Evolutionary conservation across 2,888 invertebrate species (phyloP).

Genomic region (Petrolisthes cinctipes): DNA sequence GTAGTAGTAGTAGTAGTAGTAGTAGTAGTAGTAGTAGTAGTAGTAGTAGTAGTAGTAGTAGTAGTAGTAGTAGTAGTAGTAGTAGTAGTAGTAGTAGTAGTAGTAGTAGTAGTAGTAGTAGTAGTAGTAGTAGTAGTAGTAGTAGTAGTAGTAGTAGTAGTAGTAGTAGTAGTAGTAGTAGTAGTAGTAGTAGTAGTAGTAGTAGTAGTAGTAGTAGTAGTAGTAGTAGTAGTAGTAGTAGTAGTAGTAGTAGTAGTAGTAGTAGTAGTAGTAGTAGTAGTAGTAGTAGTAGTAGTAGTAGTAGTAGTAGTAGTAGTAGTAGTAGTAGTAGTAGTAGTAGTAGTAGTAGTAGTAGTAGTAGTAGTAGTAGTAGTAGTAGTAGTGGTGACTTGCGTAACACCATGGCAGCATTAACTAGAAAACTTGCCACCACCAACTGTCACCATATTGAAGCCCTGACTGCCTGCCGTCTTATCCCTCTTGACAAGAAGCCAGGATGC

Average conservation of each 20-base stretch:
- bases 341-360: slow-evolving; percentile 24
- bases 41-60: slow-evolving; percentile 26
- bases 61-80: slow-evolving; percentile 24
- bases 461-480: no score
- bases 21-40: slow-evolving; percentile 16
- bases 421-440: no score
- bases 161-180: slow-evolving; percentile 18
- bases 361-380: slow-evolving; percentile 22
- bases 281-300: slow-evolving; percentile 24
- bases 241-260: slow-evolving; percentile 17
- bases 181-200: slow-evolving; percentile 26
- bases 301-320: slow-evolving; percentile 26
- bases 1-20: not conserved
- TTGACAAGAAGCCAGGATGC: no score
- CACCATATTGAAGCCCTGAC: no score
- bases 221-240: slow-evolving; percentile 26
- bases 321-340: slow-evolving; percentile 26
- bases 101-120: slow-evolving; percentile 20
- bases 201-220: slow-evolving; percentile 24
- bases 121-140: slow-evolving; percentile 12
- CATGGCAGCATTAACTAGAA: no score
- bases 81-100: slow-evolving; percentile 24
- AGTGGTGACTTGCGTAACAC: no score
- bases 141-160: slow-evolving; percentile 16
- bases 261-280: slow-evolving; percentile 21